Evolutionary conservation across 2,797 vertebrate species (phyloP).

Genomic region (Spinus pinus): DNA sequence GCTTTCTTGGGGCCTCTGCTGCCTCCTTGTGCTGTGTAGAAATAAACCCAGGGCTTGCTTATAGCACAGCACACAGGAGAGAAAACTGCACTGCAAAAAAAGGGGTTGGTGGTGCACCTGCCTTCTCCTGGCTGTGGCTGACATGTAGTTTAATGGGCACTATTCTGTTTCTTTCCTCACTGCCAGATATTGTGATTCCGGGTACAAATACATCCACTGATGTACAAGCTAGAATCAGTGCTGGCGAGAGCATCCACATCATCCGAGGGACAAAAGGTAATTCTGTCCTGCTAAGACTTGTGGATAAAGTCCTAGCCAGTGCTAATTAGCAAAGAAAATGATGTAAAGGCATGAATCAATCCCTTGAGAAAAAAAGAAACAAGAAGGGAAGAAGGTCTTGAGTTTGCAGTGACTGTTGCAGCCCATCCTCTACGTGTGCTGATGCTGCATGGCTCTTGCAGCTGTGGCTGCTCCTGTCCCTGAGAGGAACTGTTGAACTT

Average conservation of each 20-base stretch:
- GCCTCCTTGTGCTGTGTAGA: neutral
- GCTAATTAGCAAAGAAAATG: neutral
- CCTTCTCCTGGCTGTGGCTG: neutral
- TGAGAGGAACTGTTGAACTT: neutral
- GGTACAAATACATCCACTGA: slow-evolving; percentile 94
- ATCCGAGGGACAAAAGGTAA: slow-evolving; percentile 97
- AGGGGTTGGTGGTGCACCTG: neutral
- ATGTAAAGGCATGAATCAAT: neutral
- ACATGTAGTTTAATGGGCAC: neutral
- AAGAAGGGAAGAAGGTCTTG: neutral
- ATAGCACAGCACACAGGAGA: neutral
- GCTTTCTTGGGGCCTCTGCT: neutral
- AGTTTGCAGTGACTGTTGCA: neutral
- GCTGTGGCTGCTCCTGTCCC: neutral
- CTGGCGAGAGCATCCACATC: slow-evolving; percentile 96
- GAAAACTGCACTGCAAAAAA: neutral
- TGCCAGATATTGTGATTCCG: slow-evolving; percentile 96
- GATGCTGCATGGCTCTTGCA: neutral
- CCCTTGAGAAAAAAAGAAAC: neutral
- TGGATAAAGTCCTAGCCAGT: neutral
- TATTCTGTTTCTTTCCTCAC: slow-evolving; percentile 14
- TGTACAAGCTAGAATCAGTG: slow-evolving; percentile 93
- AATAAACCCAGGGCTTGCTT: neutral
- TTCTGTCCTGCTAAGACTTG: neutral
- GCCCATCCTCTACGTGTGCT: neutral